phyloP scores from a whole-genome alignment of 2,888 invertebrate genomes.

The Tortricodes alternella region DNA sequence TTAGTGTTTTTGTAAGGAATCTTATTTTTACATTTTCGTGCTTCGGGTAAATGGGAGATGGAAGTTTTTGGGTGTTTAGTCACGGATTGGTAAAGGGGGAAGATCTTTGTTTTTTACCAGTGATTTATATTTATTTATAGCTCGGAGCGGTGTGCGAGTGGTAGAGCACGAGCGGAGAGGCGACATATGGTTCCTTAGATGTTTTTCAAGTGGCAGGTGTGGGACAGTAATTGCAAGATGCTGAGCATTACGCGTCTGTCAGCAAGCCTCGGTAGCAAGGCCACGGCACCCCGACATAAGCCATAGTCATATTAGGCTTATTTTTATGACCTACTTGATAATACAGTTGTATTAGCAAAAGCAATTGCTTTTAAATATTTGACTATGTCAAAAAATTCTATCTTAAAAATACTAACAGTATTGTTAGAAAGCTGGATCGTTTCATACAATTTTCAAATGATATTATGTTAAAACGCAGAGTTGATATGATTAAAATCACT shows the following conservation, averaged over 20 bases:
- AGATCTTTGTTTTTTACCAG: conserved; percentile 58
- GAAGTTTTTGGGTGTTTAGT: conserved; percentile 70
- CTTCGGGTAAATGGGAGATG: conserved; percentile 66
- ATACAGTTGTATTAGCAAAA: background rate
- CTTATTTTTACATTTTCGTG: conserved; percentile 75
- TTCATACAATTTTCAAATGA: too few species aligned
- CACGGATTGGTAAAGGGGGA: conserved; percentile 70
- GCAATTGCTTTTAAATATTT: too few species aligned
- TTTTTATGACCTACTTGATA: conserved; percentile 17
- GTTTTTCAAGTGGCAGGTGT: conserved; percentile 59
- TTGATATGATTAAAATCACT: too few species aligned
- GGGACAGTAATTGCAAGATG: conserved; percentile 38
- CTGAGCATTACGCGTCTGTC: conserved; percentile 39
- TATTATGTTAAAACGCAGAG: too few species aligned
- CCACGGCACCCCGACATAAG: background rate
- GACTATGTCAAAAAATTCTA: too few species aligned
- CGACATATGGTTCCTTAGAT: conserved; percentile 73
- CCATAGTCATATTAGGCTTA: background rate
- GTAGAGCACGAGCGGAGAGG: conserved; percentile 57
- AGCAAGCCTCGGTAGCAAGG: conserved; percentile 27
- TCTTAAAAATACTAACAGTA: too few species aligned
- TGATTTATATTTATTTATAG: conserved; percentile 59
- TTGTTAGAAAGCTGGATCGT: too few species aligned
- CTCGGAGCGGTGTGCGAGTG: conserved; percentile 45
- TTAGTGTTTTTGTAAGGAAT: conserved; percentile 63